Evolutionary conservation across 2,888 invertebrate genomes (phyloP).

Genomic region (Nephrocerus scutellatus): DNA sequence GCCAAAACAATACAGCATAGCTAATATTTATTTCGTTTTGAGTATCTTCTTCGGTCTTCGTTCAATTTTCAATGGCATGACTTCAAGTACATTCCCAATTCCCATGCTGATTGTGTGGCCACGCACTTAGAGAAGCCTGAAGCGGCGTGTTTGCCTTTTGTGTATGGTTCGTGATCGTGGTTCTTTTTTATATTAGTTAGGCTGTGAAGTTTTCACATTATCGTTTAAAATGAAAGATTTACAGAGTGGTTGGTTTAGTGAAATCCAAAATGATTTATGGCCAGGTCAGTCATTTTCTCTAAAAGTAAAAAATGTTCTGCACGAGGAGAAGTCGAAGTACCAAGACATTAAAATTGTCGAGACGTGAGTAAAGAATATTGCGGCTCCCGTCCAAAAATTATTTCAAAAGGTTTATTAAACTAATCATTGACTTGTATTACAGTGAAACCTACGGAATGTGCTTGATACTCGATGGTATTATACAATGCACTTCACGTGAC

Average conservation of each 20-base stretch:
- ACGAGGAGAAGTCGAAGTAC: constrained; percentile 70
- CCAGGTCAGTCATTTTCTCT: constrained; percentile 84
- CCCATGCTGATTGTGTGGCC: no score
- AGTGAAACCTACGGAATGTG: constrained; percentile 64
- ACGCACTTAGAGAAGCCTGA: no score
- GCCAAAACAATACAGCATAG: no score
- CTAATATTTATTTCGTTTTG: no score
- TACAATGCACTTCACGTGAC: constrained; percentile 93
- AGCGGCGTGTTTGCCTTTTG: no score
- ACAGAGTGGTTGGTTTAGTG: constrained; percentile 86
- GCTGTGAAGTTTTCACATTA: no score
- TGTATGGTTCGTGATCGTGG: no score
- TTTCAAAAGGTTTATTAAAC: neutral
- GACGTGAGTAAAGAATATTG: constrained; percentile 54
- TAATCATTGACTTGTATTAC: constrained; percentile 12
- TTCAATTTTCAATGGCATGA: no score
- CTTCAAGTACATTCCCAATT: no score
- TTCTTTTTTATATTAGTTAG: no score
- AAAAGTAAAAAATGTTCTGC: constrained; percentile 71
- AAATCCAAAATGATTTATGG: constrained; percentile 82
- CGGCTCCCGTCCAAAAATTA: neutral
- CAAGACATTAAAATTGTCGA: constrained; percentile 80
- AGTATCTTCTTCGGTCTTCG: no score
- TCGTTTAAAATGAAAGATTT: constrained; percentile 71
- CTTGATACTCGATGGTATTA: constrained; percentile 88